Percentiles rank a stretch among this genome's conserved stretches.
Conservation (phyloP, 2,888 invertebrate genomes). For the Mythimna pallens region DNA sequence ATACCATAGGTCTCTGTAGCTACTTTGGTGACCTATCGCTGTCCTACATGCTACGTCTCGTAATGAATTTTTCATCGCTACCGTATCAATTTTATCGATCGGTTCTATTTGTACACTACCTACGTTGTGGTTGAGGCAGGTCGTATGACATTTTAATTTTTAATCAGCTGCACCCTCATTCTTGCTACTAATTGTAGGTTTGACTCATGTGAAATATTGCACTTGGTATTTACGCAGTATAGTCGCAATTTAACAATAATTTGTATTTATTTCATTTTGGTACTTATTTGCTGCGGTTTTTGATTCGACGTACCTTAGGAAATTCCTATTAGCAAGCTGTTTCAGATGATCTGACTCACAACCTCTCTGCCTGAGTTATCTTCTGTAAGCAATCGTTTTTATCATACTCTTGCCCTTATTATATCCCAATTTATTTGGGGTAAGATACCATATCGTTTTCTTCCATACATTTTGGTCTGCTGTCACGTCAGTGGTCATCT, state of each 20-base stretch:
- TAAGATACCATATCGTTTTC: neutral
- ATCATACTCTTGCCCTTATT: neutral
- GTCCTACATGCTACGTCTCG: constrained; percentile 42
- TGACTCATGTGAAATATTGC: constrained; percentile 34
- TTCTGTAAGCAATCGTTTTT: neutral
- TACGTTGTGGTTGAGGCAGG: constrained; percentile 49
- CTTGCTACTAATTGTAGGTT: constrained; percentile 37
- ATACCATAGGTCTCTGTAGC: constrained; percentile 30
- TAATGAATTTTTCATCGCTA: constrained; percentile 57
- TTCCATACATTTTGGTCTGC: neutral
- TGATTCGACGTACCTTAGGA: neutral
- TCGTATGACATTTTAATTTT: constrained; percentile 43
- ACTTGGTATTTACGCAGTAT: constrained; percentile 25
- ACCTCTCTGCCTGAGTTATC: neutral
- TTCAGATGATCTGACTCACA: neutral
- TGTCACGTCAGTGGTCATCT: no score
- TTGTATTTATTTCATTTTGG: constrained; percentile 21
- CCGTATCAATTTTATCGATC: constrained; percentile 49
- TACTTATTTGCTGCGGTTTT: neutral
- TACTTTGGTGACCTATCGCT: constrained; percentile 40
- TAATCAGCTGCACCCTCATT: constrained; percentile 40
- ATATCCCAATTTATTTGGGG: neutral
- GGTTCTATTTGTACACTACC: constrained; percentile 19
- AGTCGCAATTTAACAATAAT: constrained; percentile 3
- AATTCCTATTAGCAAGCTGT: neutral